Conservation (phyloP, 2,888 invertebrate genomes). For the Chalcosyrphus nemorum region DNA sequence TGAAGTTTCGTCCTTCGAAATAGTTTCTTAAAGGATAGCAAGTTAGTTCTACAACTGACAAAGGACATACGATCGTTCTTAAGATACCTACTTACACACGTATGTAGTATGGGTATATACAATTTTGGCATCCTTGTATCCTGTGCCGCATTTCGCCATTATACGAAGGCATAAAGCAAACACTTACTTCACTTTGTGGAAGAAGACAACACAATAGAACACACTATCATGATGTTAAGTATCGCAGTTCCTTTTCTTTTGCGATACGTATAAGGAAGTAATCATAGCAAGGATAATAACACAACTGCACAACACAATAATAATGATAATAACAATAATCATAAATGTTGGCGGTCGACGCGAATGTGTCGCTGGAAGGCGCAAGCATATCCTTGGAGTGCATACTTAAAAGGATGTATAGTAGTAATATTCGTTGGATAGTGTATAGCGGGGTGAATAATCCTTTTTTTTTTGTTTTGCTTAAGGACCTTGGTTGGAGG, state of each 20-base stretch:
- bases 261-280: conserved; percentile 66
- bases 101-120: too few species aligned
- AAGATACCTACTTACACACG: too few species aligned
- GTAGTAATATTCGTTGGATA: not conserved
- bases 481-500: conserved; percentile 7
- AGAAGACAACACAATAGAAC: conserved; percentile 4
- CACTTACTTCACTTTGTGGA: conserved; percentile 15
- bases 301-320: conserved; percentile 68
- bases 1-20: too few species aligned
- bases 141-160: conserved; percentile 1
- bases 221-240: conserved; percentile 48
- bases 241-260: conserved; percentile 43
- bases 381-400: conserved; percentile 19
- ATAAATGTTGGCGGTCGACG: conserved; percentile 70
- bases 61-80: too few species aligned
- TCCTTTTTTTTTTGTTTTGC: too few species aligned
- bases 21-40: too few species aligned
- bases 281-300: conserved; percentile 69
- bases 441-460: conserved; percentile 2
- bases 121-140: conserved; percentile 35
- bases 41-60: too few species aligned
- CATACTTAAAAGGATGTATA: conserved; percentile 24
- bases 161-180: not conserved
- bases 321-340: conserved; percentile 71
- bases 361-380: conserved; percentile 47